These are phyloP conservation scores for Leptinotarsa texana DNA, from an alignment of 1,140 invertebrate species.

Conservation along the genomic window DNA sequence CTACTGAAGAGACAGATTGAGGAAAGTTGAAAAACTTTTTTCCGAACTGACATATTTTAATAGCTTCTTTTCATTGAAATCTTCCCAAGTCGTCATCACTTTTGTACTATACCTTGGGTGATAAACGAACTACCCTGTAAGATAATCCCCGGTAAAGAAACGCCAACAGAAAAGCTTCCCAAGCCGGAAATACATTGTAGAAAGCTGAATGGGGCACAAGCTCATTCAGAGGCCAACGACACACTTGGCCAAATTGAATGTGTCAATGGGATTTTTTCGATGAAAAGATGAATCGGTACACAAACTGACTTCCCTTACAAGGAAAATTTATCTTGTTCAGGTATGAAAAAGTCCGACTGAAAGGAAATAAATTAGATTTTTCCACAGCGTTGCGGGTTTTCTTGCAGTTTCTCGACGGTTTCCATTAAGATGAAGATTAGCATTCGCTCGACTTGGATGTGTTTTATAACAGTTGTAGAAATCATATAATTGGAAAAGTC, in stretches of 20 bases:
- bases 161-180: neutral
- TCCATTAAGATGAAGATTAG: conserved; percentile 35
- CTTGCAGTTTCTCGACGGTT: conserved; percentile 21
- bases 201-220: conserved; percentile 16
- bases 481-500: neutral
- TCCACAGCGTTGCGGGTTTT: conserved; percentile 18
- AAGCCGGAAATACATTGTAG: conserved; percentile 15
- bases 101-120: no score
- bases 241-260: conserved; percentile 46
- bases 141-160: neutral
- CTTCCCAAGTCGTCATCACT: no score
- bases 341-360: conserved; percentile 34
- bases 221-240: conserved; percentile 34
- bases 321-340: conserved; percentile 39
- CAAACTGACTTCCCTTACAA: conserved; percentile 29
- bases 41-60: no score
- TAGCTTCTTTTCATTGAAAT: no score
- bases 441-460: neutral
- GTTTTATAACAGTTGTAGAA: neutral
- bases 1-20: no score
- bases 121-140: no score
- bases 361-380: conserved; percentile 39
- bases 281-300: conserved; percentile 43
- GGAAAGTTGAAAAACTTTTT: no score
- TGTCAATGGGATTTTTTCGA: conserved; percentile 47